Evolutionary conservation across 2,797 vertebrate genomes (phyloP), one percentile per base, ranked within the genome.

Genomic region (Spinus pinus): DNA sequence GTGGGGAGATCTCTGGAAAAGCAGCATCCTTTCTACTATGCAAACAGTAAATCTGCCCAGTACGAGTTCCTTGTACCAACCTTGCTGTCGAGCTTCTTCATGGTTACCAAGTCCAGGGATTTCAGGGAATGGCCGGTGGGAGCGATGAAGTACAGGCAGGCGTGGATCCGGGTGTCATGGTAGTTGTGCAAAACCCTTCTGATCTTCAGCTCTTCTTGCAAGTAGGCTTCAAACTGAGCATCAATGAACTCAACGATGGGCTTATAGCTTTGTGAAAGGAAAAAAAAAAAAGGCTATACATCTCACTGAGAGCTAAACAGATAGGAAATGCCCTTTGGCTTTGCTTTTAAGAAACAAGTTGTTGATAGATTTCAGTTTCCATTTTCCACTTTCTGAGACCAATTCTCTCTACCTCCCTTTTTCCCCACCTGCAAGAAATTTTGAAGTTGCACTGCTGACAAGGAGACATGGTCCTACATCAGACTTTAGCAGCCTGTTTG

Each of bases 61-160:
- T 12, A 75, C 46, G n/a, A 85, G 60, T 33, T 78, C 71, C 70
- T 72, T 0, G 0, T 1, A 39, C 94, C 96, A 95, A 99, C 99
- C 99, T 99, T 99, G 97, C 99, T 99, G 95, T 99, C 99, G 18
- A 99, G 98, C 93, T 99, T 99, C 97, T 99, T 99, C 99, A 99
- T 99, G 6, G 99, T 99, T 61, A 99, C 99, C 97, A 99, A 96
- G 96, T 99, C 99, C 90, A 99, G 97, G 80, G 99, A 99, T 94
- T 99, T 99, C 73, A 99, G 98, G 0, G 99, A 99, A 95, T 99
- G 99, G 84, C 99, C 99, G 2, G 99, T 99, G 3, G 99, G 99
- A 73, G 99, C 98, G 10, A 99, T 99, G 97, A 99, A 99, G 95
- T 99, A 99, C 93, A 99, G 97, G 96, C 99, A 99, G 15, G 98